Conservation (phyloP, 53 echinoderm and acorn worm species). For the Apostichopus leukothele region DNA sequence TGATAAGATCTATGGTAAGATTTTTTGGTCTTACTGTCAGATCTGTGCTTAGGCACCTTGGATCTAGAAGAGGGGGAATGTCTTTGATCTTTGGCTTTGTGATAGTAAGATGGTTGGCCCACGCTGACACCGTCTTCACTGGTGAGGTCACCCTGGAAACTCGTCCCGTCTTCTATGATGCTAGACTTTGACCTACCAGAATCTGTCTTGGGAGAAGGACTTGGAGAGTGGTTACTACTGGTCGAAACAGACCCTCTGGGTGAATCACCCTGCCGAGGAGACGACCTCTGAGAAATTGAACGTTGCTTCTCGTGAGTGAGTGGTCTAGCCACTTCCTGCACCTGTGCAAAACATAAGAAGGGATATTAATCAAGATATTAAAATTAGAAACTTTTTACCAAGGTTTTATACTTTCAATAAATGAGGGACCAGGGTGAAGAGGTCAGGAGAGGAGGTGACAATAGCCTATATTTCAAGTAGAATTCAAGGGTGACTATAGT, state of each 20-base stretch:
- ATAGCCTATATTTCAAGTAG: too few species aligned
- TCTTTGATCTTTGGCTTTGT: constrained; percentile 17
- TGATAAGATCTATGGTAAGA: constrained; percentile 45
- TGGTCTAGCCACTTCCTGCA: constrained; percentile 31
- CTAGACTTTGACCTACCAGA: background rate
- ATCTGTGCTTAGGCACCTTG: constrained; percentile 50
- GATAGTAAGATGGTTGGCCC: background rate
- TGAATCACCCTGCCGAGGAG: constrained; percentile 11
- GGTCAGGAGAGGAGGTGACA: too few species aligned
- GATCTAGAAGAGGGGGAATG: constrained; percentile 3
- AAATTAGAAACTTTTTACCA: too few species aligned
- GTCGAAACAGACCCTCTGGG: constrained; percentile 23
- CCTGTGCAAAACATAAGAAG: background rate
- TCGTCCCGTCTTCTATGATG: constrained; percentile 65
- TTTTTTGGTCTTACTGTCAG: constrained; percentile 32
- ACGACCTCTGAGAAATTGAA: constrained; percentile 4
- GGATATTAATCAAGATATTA: too few species aligned
- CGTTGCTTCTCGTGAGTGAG: background rate
- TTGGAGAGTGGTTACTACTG: constrained; percentile 26
- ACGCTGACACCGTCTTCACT: constrained; percentile 67
- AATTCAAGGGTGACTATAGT: too few species aligned
- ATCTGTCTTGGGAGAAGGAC: background rate
- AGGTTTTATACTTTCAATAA: too few species aligned
- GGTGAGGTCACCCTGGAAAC: constrained; percentile 65
- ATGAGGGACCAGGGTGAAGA: too few species aligned